A percentile compares a stretch with the other conserved stretches of the same genome.
These are phyloP conservation scores for Luffia ferchaultella DNA, from an alignment of 2,888 invertebrate genomes.

Conservation along the genomic window DNA sequence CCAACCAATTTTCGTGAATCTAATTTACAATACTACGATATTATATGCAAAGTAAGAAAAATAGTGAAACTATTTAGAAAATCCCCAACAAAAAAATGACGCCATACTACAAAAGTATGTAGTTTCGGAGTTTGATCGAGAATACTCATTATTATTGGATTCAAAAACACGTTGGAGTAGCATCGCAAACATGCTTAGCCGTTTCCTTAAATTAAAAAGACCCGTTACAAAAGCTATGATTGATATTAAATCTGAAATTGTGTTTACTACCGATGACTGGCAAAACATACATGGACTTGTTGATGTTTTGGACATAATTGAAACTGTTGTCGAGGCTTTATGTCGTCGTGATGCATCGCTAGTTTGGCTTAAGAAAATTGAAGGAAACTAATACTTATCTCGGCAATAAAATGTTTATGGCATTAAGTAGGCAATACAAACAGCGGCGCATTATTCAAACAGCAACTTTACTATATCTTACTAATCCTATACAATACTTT, in stretches of 20 bases:
- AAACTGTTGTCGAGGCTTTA: not conserved
- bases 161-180: too few species aligned
- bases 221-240: too few species aligned
- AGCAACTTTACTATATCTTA: not conserved
- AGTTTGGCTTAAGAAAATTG: not conserved
- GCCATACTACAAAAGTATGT: not conserved
- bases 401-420: too few species aligned
- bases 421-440: not conserved
- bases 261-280: too few species aligned
- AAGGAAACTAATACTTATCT: too few species aligned
- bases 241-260: too few species aligned
- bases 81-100: conserved; percentile 1
- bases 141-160: too few species aligned
- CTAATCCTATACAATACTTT: not conserved
- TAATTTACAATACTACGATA: not conserved
- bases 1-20: too few species aligned
- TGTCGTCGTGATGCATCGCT: not conserved
- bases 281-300: not conserved
- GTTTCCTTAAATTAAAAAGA: too few species aligned
- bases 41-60: not conserved
- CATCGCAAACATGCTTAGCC: too few species aligned
- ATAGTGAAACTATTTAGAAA: not conserved
- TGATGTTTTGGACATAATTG: not conserved
- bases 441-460: not conserved
- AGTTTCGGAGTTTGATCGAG: too few species aligned